Conservation (phyloP, 2,113 vertebrate species). For the Apeltes quadracus region DNA sequence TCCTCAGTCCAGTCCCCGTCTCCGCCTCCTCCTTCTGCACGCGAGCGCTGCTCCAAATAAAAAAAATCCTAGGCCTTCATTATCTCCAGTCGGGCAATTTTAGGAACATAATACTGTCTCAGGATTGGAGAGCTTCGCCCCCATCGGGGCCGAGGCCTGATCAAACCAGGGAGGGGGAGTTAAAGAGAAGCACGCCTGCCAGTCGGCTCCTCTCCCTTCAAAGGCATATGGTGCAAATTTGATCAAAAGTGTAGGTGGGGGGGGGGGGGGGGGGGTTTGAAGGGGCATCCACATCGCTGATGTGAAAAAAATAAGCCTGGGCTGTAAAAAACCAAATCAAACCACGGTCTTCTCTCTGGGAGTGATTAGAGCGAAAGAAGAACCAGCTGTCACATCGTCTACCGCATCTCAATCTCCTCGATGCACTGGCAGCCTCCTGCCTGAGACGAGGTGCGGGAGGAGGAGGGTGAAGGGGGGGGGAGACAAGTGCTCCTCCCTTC, state of each 20-base stretch:
- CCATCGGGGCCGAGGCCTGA: slow-evolving; percentile 70
- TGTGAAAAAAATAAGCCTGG: slow-evolving; percentile 81
- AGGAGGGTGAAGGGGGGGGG: slow-evolving; percentile 10
- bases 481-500: slow-evolving; percentile 62
- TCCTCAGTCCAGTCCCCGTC: slow-evolving; percentile 72
- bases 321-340: slow-evolving; percentile 82
- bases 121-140: slow-evolving; percentile 66
- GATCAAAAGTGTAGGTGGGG: slow-evolving; percentile 74
- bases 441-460: slow-evolving; percentile 5
- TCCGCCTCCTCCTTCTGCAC: slow-evolving; percentile 72
- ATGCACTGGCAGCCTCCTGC: slow-evolving; percentile 58
- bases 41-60: slow-evolving; percentile 56
- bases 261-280: slow-evolving; percentile 36
- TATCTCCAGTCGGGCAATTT: slow-evolving; percentile 77
- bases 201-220: slow-evolving; percentile 76
- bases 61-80: slow-evolving; percentile 76
- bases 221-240: slow-evolving; percentile 86
- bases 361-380: slow-evolving; percentile 81
- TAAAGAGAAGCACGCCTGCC: slow-evolving; percentile 74
- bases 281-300: slow-evolving; percentile 73
- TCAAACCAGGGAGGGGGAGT: slow-evolving; percentile 75
- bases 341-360: slow-evolving; percentile 76
- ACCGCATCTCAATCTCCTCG: slow-evolving; percentile 70
- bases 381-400: slow-evolving; percentile 77
- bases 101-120: slow-evolving; percentile 79